Base-by-base conservation (phyloP, 2,888 invertebrate genomes). In the Mechanitis messenoides region DNA sequence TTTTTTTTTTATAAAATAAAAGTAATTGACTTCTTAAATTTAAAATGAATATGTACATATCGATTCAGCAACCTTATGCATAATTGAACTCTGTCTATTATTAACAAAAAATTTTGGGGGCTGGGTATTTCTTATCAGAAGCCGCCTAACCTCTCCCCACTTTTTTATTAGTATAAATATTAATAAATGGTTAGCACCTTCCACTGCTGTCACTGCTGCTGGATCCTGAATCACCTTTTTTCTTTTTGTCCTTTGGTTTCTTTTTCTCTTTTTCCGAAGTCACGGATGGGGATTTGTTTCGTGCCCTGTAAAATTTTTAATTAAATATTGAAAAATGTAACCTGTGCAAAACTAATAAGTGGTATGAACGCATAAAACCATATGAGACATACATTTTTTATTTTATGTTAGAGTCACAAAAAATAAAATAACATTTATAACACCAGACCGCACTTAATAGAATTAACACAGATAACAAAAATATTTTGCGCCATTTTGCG, bases 141-240 rank as follows among this genome's bases (percentile, higher is more conserved):
- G 31, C 55, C 55, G 55, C 46, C 46, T 35, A 31, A 46, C 35
- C 46, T 50, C 61, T 71, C 68, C 71, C 60, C 66, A 63, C 56
- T 62, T 64, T 45, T 35, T 53, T 58, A 20, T 55, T 9, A 28
- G 59, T 20, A 54, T 11, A 31, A 7, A 46, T 33, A 9, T 45
- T 7, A 45, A 33, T 9, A 31, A 12, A 45, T 33, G 6, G 35
- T 55, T 53, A 9, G 45, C 62, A 92, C 92, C 93, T 93, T 78
- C 93, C 94, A 83, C 95, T 95, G 74, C 94, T 94, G 60, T 95
- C 95, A 78, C 95, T 95, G 74, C 95, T 95, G 65, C 95, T 95
- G 1, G 95, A 94, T 47, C 94, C 95, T 33, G 95, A 95, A 62
- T 92, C 93, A 64, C 92, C 92, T 68, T 93, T 92, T 78, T 93